Evolutionary conservation across 64 coral and sea anemone genomes (phyloP).

Genomic region (Anthopleura sola): DNA sequence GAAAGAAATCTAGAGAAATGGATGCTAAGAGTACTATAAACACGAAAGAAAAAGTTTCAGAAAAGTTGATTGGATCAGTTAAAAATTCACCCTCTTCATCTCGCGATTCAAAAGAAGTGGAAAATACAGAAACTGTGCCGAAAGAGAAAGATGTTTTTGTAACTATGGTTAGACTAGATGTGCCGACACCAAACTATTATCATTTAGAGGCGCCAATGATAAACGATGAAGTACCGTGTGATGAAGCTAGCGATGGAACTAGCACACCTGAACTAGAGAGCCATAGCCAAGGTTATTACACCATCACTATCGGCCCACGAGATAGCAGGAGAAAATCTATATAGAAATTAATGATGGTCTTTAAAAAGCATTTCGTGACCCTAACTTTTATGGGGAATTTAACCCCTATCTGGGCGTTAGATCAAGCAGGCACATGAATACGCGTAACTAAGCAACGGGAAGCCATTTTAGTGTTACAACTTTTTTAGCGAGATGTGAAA

Average conservation of each 20-base stretch:
- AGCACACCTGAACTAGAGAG: neutral
- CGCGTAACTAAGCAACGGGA: neutral
- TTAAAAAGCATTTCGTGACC: neutral
- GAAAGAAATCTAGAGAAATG: neutral
- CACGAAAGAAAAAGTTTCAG: neutral
- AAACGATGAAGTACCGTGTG: neutral
- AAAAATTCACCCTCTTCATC: neutral
- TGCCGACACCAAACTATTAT: neutral
- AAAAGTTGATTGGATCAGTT: neutral
- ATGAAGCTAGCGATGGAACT: neutral
- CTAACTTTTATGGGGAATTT: neutral
- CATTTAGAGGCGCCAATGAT: neutral
- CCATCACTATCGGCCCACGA: neutral
- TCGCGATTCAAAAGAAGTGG: neutral
- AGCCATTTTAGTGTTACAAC: neutral
- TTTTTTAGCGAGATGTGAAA: too few relatives aligned
- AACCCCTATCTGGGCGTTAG: neutral
- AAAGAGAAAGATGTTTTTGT: slow-evolving; percentile 3
- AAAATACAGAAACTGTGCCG: neutral
- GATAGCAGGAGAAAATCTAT: neutral
- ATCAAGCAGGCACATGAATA: neutral
- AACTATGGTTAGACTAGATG: neutral
- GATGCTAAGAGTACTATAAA: neutral
- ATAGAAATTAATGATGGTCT: neutral
- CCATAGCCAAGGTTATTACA: neutral